Percentiles rank a stretch among this genome's conserved stretches.
These are phyloP conservation scores for Archivesica marissinica DNA, from an alignment of 1,140 invertebrate genomes.

Conservation along the genomic window DNA sequence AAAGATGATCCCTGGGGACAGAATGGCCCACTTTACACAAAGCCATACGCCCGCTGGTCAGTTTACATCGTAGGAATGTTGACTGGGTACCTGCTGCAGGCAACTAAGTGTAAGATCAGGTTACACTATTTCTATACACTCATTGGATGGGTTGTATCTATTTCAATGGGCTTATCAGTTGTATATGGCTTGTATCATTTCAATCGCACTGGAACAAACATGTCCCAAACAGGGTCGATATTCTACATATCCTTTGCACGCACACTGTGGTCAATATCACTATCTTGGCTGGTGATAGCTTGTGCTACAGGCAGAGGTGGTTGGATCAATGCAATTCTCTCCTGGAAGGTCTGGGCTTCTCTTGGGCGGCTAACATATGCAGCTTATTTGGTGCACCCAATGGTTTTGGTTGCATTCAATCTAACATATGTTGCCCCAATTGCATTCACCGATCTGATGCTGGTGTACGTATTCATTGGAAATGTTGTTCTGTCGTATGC, in stretches of 20 bases:
- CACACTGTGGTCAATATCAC: constrained; percentile 14
- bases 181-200: constrained; percentile 40
- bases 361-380: constrained; percentile 94
- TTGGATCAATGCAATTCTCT: constrained; percentile 75
- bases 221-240: not conserved
- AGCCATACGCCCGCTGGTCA: constrained; percentile 17
- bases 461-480: constrained; percentile 35
- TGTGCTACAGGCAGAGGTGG: constrained; percentile 34
- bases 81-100: constrained; percentile 8
- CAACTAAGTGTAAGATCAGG: not conserved
- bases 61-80: constrained; percentile 35
- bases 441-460: constrained; percentile 15
- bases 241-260: constrained; percentile 16
- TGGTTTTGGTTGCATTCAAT: constrained; percentile 72
- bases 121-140: not conserved
- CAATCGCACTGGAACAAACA: constrained; percentile 3
- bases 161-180: not conserved
- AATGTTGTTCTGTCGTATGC: constrained; percentile 28
- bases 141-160: not conserved
- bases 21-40: not conserved
- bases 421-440: not conserved
- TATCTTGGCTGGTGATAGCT: constrained; percentile 33
- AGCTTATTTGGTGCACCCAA: constrained; percentile 93
- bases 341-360: constrained; percentile 91
- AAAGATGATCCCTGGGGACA: not conserved